These are phyloP conservation scores for Habrosyne pyritoides DNA, from an alignment of 2,888 invertebrate species.

Conservation along the genomic window DNA sequence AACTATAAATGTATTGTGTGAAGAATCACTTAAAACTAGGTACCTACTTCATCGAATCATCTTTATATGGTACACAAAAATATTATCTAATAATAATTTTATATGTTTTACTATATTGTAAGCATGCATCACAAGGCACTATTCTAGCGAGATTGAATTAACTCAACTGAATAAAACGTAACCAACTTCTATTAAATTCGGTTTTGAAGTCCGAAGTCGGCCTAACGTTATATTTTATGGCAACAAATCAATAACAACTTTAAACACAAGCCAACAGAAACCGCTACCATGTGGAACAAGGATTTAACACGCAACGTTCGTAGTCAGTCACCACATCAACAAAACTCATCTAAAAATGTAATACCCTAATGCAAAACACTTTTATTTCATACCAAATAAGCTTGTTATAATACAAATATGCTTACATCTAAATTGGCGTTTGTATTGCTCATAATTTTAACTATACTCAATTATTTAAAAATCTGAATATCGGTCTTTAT, in stretches of 20 bases:
- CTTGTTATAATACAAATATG: slow-evolving; percentile 51
- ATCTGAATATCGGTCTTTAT: slow-evolving; percentile 17
- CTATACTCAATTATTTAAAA: slow-evolving; percentile 28
- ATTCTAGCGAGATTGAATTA: slow-evolving; percentile 77
- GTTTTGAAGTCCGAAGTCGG: slow-evolving; percentile 73
- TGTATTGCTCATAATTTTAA: slow-evolving; percentile 69
- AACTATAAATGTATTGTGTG: slow-evolving; percentile 40
- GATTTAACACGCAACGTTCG: slow-evolving; percentile 51
- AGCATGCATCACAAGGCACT: slow-evolving; percentile 83
- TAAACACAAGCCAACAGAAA: slow-evolving; percentile 44
- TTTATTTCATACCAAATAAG: slow-evolving; percentile 50
- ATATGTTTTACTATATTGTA: slow-evolving; percentile 63
- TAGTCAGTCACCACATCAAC: slow-evolving; percentile 41
- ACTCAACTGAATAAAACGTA: slow-evolving; percentile 58
- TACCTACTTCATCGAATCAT: slow-evolving; percentile 37
- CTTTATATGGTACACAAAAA: slow-evolving; percentile 71
- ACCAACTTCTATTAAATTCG: slow-evolving; percentile 78
- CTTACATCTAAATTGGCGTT: slow-evolving; percentile 77
- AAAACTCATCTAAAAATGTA: slow-evolving; percentile 42
- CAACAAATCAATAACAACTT: slow-evolving; percentile 65
- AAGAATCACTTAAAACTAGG: slow-evolving; percentile 33
- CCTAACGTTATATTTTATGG: slow-evolving; percentile 74
- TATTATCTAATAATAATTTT: slow-evolving; percentile 63
- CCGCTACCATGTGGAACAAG: slow-evolving; percentile 46
- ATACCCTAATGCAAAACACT: slow-evolving; percentile 46